These are phyloP conservation scores for Emydoidea blandingii DNA, from an alignment of 2,797 vertebrate species.

Conservation along the genomic window DNA sequence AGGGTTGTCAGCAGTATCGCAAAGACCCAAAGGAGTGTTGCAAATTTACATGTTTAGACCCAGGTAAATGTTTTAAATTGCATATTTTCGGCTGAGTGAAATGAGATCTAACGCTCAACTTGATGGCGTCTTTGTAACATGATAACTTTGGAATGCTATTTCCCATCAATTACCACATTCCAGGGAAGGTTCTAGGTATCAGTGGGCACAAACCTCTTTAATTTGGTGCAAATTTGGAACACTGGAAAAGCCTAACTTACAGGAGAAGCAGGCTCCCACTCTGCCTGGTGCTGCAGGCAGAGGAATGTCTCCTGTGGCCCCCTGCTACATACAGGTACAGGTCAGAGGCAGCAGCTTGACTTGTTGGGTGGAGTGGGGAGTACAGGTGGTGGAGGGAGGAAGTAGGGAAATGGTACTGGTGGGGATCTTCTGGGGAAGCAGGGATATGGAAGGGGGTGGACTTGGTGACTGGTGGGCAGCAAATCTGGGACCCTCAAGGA, in stretches of 20 bases:
- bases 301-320: neutral
- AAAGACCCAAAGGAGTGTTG: constrained; percentile 99
- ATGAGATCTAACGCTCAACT: fast-evolving
- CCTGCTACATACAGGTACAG: neutral
- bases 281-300: neutral
- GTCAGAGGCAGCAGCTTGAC: neutral
- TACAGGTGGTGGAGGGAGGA: too few relatives aligned
- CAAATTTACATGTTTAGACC: constrained; percentile 97
- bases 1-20: constrained; percentile 95
- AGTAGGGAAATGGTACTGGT: too few relatives aligned
- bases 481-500: neutral
- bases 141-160: neutral
- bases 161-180: neutral
- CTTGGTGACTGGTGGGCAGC: neutral
- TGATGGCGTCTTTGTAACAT: neutral
- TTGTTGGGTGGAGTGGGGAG: neutral
- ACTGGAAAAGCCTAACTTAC: neutral
- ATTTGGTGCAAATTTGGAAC: neutral
- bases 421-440: too few relatives aligned
- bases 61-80: constrained; percentile 82
- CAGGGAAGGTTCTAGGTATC: fast-evolving
- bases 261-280: neutral
- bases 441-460: neutral
- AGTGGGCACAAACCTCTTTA: neutral
- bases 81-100: neutral